These are phyloP conservation scores for Pungitius pungitius DNA, from an alignment of 2,113 vertebrate genomes.

Conservation along the genomic window DNA sequence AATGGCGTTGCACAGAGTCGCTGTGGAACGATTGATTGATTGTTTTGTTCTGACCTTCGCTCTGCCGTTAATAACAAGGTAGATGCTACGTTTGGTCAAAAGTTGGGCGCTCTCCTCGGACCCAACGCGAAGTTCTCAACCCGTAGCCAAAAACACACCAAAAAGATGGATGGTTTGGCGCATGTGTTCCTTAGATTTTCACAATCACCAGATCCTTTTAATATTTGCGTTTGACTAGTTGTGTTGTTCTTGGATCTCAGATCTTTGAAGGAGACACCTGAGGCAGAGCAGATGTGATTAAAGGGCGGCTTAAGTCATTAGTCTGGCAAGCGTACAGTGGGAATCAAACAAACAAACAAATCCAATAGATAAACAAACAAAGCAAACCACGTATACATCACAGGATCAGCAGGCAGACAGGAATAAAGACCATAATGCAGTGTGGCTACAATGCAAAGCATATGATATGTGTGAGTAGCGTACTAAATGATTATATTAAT, in stretches of 20 bases:
- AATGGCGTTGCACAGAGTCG: neutral
- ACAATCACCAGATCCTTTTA: neutral
- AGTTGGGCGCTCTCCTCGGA: neutral
- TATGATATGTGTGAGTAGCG: slow-evolving; percentile 18
- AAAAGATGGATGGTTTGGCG: neutral
- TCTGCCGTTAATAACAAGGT: neutral
- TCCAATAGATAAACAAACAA: slow-evolving; percentile 47
- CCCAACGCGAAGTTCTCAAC: neutral
- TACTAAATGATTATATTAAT: neutral
- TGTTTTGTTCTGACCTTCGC: slow-evolving; percentile 7
- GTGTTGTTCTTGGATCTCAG: slow-evolving; percentile 32
- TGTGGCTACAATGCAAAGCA: neutral
- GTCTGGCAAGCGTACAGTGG: slow-evolving; percentile 42
- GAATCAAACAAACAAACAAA: slow-evolving; percentile 57
- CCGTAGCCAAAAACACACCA: too few relatives aligned
- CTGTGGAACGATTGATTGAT: neutral
- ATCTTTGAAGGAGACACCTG: slow-evolving; percentile 33
- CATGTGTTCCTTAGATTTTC: neutral
- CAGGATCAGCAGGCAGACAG: neutral
- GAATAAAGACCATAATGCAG: neutral
- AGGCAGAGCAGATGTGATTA: slow-evolving; percentile 56
- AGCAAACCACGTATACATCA: slow-evolving; percentile 25
- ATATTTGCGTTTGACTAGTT: slow-evolving; percentile 1
- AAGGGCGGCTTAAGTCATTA: slow-evolving; percentile 46
- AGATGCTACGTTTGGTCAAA: slow-evolving; percentile 1